Evolutionary conservation across 2,888 invertebrate species (phyloP).

Genomic region (Eupithecia tripunctaria): DNA sequence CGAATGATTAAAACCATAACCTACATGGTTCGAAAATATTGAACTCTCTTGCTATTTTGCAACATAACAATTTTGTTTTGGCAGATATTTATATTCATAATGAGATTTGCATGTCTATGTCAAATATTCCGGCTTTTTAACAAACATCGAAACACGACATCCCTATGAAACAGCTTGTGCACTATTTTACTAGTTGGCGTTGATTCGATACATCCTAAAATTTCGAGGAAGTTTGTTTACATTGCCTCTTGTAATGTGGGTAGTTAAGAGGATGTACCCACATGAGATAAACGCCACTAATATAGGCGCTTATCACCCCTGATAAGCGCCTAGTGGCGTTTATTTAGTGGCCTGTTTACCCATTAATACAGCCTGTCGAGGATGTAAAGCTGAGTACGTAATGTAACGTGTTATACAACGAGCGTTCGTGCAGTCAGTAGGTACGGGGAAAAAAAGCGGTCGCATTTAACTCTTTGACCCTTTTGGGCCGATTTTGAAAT

Average conservation of each 20-base stretch:
- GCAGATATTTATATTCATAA: not conserved
- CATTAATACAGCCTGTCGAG: no score
- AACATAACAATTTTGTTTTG: constrained; percentile 1
- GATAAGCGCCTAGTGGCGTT: no score
- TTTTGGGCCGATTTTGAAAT: no score
- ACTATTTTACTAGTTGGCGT: not conserved
- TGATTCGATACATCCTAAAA: not conserved
- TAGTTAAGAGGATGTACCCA: not conserved
- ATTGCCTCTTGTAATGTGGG: not conserved
- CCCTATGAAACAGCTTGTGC: not conserved
- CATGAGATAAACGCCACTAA: no score
- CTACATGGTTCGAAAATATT: not conserved
- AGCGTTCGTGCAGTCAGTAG: no score
- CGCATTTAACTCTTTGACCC: no score
- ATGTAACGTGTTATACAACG: no score
- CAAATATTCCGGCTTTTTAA: not conserved
- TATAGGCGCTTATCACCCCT: no score
- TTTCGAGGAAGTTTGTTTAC: not conserved
- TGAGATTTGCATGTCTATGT: not conserved
- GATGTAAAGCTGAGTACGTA: no score
- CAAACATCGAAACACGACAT: not conserved
- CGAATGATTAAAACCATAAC: not conserved
- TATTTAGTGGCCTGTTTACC: no score
- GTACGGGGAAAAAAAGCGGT: no score
- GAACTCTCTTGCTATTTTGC: no score